A percentile compares a stretch with the other conserved stretches of the same genome.
phyloP scores from a whole-genome alignment of 2,113 vertebrate species.

The Ammodytes dubius region DNA sequence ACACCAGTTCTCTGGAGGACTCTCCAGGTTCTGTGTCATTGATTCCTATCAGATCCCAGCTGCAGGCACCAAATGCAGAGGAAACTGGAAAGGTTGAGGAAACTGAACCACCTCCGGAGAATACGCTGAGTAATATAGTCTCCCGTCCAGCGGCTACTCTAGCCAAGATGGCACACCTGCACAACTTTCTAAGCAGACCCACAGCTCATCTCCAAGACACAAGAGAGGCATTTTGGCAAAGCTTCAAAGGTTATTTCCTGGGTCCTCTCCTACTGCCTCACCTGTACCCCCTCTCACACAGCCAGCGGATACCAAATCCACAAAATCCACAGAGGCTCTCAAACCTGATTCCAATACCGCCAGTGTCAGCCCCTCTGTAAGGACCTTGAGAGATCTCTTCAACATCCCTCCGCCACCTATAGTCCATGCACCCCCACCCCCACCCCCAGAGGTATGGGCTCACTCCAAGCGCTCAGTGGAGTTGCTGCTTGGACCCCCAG shows the following conservation, averaged over 20 bases:
- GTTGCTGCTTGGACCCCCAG: conserved; percentile 78
- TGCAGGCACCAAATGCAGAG: conserved; percentile 51
- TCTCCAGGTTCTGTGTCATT: conserved; percentile 52
- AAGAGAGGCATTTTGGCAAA: conserved; percentile 84
- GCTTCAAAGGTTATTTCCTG: conserved; percentile 83
- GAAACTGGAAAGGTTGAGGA: conserved; percentile 69
- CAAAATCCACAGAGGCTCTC: conserved; percentile 66
- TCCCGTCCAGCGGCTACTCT: conserved; percentile 93
- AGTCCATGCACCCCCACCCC: conserved; percentile 90
- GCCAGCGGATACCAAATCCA: conserved; percentile 15
- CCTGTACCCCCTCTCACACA: conserved; percentile 69
- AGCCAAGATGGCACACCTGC: conserved; percentile 89
- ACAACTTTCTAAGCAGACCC: conserved; percentile 77
- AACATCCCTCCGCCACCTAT: conserved; percentile 92
- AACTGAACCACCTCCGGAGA: conserved; percentile 46
- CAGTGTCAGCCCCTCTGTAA: conserved; percentile 68
- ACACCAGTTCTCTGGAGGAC: conserved; percentile 82
- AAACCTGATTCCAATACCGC: conserved; percentile 47
- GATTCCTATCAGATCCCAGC: conserved; percentile 58
- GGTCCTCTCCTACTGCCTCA: conserved; percentile 73
- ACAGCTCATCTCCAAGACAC: conserved; percentile 77
- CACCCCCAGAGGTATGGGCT: conserved; percentile 88
- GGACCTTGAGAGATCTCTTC: conserved; percentile 80
- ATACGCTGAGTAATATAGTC: conserved; percentile 79
- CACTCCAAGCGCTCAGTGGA: conserved; percentile 80